A percentile compares a stretch with the other conserved stretches of the same genome.
phyloP scores from a whole-genome alignment of 2,888 invertebrate species.

The Mythimna loreyi region DNA sequence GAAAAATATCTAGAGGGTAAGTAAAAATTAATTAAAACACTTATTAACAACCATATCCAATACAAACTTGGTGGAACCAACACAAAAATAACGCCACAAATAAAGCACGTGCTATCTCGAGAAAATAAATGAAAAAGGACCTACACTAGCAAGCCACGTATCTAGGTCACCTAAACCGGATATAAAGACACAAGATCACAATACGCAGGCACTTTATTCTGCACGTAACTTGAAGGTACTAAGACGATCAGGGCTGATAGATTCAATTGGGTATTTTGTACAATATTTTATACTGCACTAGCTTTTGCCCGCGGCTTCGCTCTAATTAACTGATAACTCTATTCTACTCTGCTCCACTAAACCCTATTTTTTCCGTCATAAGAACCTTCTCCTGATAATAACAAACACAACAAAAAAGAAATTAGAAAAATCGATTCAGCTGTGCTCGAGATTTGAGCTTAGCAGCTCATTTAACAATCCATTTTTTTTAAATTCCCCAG shows the following conservation, averaged over 20 bases:
- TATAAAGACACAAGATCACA: slow-evolving; percentile 41
- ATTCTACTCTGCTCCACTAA: too few species aligned
- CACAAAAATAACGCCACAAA: slow-evolving; percentile 10
- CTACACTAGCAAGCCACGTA: slow-evolving; percentile 26
- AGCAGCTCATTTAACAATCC: too few species aligned
- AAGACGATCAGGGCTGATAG: slow-evolving; percentile 3
- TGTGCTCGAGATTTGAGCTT: too few species aligned
- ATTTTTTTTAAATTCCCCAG: too few species aligned
- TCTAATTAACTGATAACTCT: too few species aligned
- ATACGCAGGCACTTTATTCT: slow-evolving; percentile 37
- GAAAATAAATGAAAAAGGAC: slow-evolving; percentile 24
- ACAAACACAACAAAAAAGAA: too few species aligned
- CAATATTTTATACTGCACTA: too few species aligned
- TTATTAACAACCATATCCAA: neutral
- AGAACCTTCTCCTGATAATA: too few species aligned
- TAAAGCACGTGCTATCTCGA: slow-evolving; percentile 6
- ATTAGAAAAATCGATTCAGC: too few species aligned
- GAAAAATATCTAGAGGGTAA: too few species aligned
- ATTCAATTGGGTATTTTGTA: slow-evolving; percentile 28
- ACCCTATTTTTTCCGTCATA: too few species aligned
- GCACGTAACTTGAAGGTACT: slow-evolving; percentile 13
- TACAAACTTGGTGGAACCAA: slow-evolving; percentile 11
- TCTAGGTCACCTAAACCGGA: slow-evolving; percentile 39
- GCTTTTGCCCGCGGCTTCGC: too few species aligned
- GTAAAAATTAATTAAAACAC: neutral